Conservation (phyloP, 1,140 invertebrate genomes). For the Nilaparvata lugens region DNA sequence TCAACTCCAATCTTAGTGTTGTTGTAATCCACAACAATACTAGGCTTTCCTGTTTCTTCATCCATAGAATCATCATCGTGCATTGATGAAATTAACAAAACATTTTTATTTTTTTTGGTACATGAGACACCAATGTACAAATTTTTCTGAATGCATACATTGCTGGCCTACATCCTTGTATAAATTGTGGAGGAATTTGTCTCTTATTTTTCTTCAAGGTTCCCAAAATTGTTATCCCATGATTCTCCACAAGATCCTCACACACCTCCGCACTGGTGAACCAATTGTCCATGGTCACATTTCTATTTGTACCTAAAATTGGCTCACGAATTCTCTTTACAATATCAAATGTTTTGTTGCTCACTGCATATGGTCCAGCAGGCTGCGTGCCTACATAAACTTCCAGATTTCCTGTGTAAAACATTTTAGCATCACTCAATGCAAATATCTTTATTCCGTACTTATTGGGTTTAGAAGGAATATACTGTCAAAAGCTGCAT, state of each 20-base stretch:
- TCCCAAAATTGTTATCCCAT: constrained; percentile 31
- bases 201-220: constrained; percentile 31
- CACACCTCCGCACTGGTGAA: background rate
- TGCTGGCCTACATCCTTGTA: background rate
- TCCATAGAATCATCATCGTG: background rate
- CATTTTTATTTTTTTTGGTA: background rate
- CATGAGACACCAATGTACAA: background rate
- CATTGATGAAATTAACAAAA: background rate
- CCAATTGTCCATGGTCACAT: constrained; percentile 20
- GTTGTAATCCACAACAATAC: constrained; percentile 31
- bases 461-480: constrained; percentile 33
- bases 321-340: constrained; percentile 27
- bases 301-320: constrained; percentile 27
- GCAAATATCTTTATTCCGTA: constrained; percentile 37
- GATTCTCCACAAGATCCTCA: constrained; percentile 25
- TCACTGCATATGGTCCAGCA: constrained; percentile 22
- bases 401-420: constrained; percentile 28
- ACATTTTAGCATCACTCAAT: constrained; percentile 26
- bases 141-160: background rate
- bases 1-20: constrained; percentile 29
- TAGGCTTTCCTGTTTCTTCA: background rate
- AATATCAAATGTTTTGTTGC: constrained; percentile 29
- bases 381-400: constrained; percentile 28
- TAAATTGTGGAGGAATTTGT: constrained; percentile 32
- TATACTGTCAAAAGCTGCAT: constrained; percentile 34